A percentile compares a stretch with the other conserved stretches of the same genome.
Evolutionary conservation across 2,888 invertebrate genomes (phyloP).

Genomic region (Dicyrtoma fusca): DNA sequence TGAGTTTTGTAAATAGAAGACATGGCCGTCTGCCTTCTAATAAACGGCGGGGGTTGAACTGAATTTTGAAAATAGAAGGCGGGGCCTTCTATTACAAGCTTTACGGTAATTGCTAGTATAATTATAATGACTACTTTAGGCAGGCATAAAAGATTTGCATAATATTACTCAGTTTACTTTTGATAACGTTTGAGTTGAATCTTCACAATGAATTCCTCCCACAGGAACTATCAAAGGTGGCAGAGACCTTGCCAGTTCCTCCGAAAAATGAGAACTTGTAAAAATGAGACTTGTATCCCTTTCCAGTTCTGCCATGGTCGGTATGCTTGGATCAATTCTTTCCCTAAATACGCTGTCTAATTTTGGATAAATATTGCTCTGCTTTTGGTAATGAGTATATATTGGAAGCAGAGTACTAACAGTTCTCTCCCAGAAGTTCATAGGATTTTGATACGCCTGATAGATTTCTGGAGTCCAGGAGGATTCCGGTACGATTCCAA

Average conservation of each 20-base stretch:
- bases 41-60: too few species aligned
- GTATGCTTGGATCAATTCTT: slow-evolving; percentile 38
- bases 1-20: too few species aligned
- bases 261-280: slow-evolving; percentile 44
- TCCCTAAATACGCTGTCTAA: slow-evolving; percentile 36
- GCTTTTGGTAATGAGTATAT: slow-evolving; percentile 21
- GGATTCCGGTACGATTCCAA: slow-evolving; percentile 18
- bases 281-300: slow-evolving; percentile 45
- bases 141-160: too few species aligned
- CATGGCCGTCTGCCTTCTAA: too few species aligned
- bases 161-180: too few species aligned
- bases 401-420: slow-evolving; percentile 30
- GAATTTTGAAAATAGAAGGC: too few species aligned
- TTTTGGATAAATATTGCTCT: slow-evolving; percentile 37
- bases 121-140: too few species aligned
- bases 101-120: too few species aligned
- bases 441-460: slow-evolving; percentile 34
- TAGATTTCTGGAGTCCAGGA: slow-evolving; percentile 34
- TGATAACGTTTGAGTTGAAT: slow-evolving; percentile 23
- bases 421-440: slow-evolving; percentile 41
- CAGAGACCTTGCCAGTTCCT: slow-evolving; percentile 7
- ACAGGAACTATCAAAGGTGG: slow-evolving; percentile 29
- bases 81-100: too few species aligned
- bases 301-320: slow-evolving; percentile 39
- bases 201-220: slow-evolving; percentile 32